These are phyloP conservation scores for Ectemnius continuus DNA, from an alignment of 2,888 invertebrate species.

Conservation along the genomic window DNA sequence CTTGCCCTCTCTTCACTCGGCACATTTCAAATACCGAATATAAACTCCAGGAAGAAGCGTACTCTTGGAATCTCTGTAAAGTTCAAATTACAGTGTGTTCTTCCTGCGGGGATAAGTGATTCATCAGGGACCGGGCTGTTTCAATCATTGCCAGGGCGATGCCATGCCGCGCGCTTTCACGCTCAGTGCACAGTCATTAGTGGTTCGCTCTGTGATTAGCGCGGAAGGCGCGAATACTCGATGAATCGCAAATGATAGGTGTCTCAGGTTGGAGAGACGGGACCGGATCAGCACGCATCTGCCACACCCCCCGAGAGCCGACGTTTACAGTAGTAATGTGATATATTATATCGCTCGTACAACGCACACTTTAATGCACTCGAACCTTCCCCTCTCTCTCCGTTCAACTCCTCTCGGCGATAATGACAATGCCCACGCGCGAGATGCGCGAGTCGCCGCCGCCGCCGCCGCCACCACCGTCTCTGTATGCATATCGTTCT, in stretches of 20 bases:
- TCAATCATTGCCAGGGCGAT: too few species aligned
- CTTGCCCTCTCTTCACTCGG: too few species aligned
- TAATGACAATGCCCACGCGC: constrained; percentile 7
- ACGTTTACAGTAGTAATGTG: constrained; percentile 56
- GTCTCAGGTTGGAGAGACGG: neutral
- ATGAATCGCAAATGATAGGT: constrained; percentile 5
- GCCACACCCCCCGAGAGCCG: constrained; percentile 42
- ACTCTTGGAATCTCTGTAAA: too few species aligned
- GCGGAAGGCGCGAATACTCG: neutral
- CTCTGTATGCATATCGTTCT: constrained; percentile 48
- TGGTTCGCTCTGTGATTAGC: neutral
- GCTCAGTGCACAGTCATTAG: too few species aligned
- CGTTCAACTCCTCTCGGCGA: neutral
- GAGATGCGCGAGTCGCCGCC: neutral
- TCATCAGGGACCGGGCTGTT: too few species aligned
- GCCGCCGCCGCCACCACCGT: neutral
- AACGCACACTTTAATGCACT: constrained; percentile 47
- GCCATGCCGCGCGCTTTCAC: too few species aligned
- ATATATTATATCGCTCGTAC: constrained; percentile 47
- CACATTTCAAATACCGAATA: too few species aligned
- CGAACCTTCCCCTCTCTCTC: too few species aligned
- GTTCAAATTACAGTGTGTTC: too few species aligned
- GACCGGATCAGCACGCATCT: neutral
- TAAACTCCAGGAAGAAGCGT: too few species aligned
- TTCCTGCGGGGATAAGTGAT: too few species aligned